Percentiles rank a stretch among this genome's conserved stretches.
These are phyloP conservation scores for Stomorhina lunata DNA, from an alignment of 2,888 invertebrate species.

Conservation along the genomic window DNA sequence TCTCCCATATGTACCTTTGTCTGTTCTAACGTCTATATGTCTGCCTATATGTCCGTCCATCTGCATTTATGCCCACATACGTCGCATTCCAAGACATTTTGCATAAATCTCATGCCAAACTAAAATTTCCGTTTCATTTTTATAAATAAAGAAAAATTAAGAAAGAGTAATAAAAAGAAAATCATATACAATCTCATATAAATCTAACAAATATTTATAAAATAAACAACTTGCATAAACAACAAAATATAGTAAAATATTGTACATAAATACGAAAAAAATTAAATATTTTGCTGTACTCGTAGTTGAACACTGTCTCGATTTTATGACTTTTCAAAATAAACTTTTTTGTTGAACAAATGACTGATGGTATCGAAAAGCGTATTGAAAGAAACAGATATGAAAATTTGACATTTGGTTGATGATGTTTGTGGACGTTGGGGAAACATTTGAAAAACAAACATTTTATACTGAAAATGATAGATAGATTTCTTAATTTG, in stretches of 20 bases:
- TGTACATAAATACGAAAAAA: neutral
- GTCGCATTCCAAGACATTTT: neutral
- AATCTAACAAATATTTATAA: conserved; percentile 29
- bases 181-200: no score
- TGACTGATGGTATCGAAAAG: no score
- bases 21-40: no score
- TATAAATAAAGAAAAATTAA: neutral
- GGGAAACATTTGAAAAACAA: neutral
- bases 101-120: neutral
- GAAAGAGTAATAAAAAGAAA: no score
- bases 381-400: neutral
- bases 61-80: neutral
- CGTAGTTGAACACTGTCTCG: neutral
- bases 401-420: conserved; percentile 6
- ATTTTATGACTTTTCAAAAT: conserved; percentile 28
- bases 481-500: neutral
- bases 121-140: conserved; percentile 25
- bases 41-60: no score
- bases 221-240: conserved; percentile 34
- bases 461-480: neutral
- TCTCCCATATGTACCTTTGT: no score
- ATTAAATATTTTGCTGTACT: neutral
- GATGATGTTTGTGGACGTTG: no score
- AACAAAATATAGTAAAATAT: no score
- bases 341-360: conserved; percentile 23